Conservation (phyloP, 2,113 vertebrate genomes). For the Xiphorhynchus elegans region DNA sequence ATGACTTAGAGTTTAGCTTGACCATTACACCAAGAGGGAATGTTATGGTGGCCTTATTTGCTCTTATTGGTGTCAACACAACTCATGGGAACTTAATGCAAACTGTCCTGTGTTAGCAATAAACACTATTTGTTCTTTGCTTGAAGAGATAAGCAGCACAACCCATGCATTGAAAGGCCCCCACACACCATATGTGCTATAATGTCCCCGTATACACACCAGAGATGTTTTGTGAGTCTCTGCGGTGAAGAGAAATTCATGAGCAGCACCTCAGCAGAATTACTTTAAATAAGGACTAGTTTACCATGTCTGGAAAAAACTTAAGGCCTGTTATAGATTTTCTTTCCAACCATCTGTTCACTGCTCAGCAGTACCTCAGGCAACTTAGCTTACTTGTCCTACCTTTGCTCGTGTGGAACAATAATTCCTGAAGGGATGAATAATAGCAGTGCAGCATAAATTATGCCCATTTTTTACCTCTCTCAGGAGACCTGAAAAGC, state of each 20-base stretch:
- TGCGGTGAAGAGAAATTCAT: not conserved
- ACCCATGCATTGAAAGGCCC: not conserved
- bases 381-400: not conserved
- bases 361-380: not conserved
- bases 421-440: slow-evolving; percentile 11
- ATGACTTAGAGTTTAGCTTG: not conserved
- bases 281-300: not conserved
- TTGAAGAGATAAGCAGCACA: not conserved
- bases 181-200: not conserved
- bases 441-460: not conserved
- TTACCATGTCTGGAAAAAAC: not conserved
- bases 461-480: not conserved
- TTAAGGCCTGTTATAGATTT: not conserved
- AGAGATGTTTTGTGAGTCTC: not conserved
- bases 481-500: not conserved
- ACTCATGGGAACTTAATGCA: not conserved
- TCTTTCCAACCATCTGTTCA: slow-evolving; percentile 1
- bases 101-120: not conserved
- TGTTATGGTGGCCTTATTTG: not conserved
- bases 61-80: not conserved
- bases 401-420: not conserved
- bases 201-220: fast-evolving
- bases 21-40: not conserved
- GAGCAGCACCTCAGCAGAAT: not conserved
- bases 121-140: not conserved